Conservation (phyloP, 1,140 invertebrate species). For the Vollenhovia emeryi region DNA sequence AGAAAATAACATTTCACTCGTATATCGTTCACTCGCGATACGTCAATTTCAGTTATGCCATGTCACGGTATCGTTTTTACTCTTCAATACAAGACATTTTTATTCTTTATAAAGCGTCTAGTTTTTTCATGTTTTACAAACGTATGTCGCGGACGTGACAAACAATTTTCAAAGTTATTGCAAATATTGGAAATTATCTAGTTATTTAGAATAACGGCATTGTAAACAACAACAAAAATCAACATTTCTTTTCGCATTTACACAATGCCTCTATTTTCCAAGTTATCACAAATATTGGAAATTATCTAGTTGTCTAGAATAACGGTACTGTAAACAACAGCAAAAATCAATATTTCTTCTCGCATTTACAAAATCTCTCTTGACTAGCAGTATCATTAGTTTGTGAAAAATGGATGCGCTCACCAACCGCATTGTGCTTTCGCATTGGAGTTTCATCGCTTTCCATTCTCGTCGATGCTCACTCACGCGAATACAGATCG, state of each 20-base stretch:
- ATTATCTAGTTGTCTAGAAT: slow-evolving; percentile 10
- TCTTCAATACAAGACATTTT: background rate
- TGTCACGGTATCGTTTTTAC: background rate
- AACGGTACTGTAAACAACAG: background rate
- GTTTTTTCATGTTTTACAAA: background rate
- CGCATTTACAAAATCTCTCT: background rate
- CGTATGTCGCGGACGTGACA: background rate
- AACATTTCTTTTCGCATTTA: background rate
- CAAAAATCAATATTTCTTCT: slow-evolving; percentile 1
- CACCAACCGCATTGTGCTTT: slow-evolving; percentile 3
- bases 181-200: background rate
- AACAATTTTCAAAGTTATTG: slow-evolving; percentile 8
- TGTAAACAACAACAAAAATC: background rate
- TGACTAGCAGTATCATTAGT: slow-evolving; percentile 7
- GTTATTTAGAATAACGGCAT: background rate
- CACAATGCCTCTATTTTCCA: background rate
- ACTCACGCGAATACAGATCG: slow-evolving; percentile 19
- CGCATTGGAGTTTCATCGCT: background rate
- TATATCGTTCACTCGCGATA: background rate
- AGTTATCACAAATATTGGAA: slow-evolving; percentile 8
- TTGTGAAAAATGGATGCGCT: slow-evolving; percentile 20
- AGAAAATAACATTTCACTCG: background rate
- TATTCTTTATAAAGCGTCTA: background rate
- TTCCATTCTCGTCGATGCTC: slow-evolving; percentile 13
- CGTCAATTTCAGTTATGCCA: background rate